phyloP scores from a whole-genome alignment of 92 coral and sea anemone genomes.

The Actinernus sp. region DNA sequence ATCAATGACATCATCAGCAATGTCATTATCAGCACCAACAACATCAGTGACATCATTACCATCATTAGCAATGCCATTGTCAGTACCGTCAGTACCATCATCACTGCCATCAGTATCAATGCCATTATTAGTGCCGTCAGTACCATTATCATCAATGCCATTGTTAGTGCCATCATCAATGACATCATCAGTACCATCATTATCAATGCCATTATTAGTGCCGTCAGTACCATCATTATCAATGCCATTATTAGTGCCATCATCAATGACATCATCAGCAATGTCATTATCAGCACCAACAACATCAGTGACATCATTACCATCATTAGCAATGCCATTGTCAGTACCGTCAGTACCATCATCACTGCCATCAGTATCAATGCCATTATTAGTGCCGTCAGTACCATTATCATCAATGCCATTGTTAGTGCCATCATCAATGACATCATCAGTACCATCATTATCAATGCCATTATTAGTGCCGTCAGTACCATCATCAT shows the following conservation, averaged over 20 bases:
- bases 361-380: neutral
- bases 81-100: neutral
- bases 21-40: neutral
- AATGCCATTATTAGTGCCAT: neutral
- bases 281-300: neutral
- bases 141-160: neutral
- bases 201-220: neutral
- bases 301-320: neutral
- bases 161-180: neutral
- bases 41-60: neutral
- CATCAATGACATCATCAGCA: neutral
- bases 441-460: neutral
- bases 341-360: neutral
- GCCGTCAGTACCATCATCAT: neutral
- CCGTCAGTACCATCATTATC: neutral
- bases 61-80: neutral
- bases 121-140: too few species aligned
- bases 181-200: neutral
- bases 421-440: neutral
- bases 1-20: neutral
- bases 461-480: neutral
- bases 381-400: neutral
- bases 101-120: neutral
- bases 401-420: neutral
- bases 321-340: neutral